Percentiles rank a stretch among this genome's conserved stretches.
Conservation (phyloP, 2,113 vertebrate species). For the Acanthisitta chloris region DNA sequence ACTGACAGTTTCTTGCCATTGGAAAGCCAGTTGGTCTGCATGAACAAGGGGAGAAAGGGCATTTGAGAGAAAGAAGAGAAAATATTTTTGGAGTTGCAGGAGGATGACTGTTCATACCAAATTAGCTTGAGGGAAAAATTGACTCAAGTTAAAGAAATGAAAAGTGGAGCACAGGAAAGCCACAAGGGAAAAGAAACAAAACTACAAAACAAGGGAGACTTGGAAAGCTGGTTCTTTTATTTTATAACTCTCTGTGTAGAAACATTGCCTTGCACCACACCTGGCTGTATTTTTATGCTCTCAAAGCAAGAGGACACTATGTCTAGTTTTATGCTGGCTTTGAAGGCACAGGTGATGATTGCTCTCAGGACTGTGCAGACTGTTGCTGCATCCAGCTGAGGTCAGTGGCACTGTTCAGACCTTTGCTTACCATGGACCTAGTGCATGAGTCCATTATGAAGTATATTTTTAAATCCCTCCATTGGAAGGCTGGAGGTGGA, state of each 20-base stretch:
- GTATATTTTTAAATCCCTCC: background rate
- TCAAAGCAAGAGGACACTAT: background rate
- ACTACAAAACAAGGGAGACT: constrained; percentile 11
- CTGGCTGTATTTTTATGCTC: background rate
- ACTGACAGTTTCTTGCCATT: background rate
- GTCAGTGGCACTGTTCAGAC: background rate
- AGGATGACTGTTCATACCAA: constrained; percentile 27
- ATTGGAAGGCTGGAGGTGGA: background rate
- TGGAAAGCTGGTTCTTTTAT: background rate
- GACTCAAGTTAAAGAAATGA: constrained; percentile 53
- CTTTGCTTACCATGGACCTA: background rate
- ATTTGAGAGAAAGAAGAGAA: constrained; percentile 12
- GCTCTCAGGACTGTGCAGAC: background rate
- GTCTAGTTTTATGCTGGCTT: background rate
- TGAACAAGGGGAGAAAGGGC: background rate
- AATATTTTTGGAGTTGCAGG: constrained; percentile 33
- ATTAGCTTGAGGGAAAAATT: constrained; percentile 50
- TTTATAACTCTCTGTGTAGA: background rate
- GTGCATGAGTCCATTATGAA: background rate
- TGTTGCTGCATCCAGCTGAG: background rate
- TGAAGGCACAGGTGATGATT: background rate
- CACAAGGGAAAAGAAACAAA: constrained; percentile 42
- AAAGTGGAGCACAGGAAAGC: constrained; percentile 51
- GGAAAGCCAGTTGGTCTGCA: background rate
- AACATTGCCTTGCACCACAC: background rate